Base-by-base conservation (phyloP, 1,140 invertebrate genomes). In the Elysia chlorotica region DNA sequence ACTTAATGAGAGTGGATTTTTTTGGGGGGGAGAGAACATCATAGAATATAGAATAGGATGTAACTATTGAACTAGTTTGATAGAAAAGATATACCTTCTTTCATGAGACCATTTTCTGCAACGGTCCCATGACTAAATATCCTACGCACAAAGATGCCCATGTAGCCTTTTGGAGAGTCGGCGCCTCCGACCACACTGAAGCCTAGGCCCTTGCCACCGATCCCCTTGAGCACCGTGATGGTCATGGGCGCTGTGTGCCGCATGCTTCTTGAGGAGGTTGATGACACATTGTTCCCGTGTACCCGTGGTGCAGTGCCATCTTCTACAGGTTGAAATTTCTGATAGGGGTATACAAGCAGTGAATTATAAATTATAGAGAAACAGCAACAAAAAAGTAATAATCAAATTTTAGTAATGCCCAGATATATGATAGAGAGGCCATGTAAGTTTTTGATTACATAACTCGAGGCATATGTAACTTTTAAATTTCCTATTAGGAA, bases 131-230 rank as follows among this genome's bases (percentile, higher is more conserved):
- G 92, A 1, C 94, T 92, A 85, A 95, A 95, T 14, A 97, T 92
- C 0, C 94, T 95, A 87, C 96, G 95, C 0, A 97, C 93, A 87
- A 94, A 96, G 79, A 96, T 96, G n/a, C 95, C 95, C 91, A 96
- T 93, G 78, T 92, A 92, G 2, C 95, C 95, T 82, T 93, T 93
- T 1, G 95, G 93, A 37, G 94, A 95, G 84, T 96, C 95, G 10
- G 90, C 92, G 53, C 95, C 95, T 33, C 95, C 95, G 30, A 96
- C 95, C 79, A 96, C 95, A 85, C 94, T 96, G 83, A 97, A 96
- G 0, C 95, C 95, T 30, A 97, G 89, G 69, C 93, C 94, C 83
- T 95, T 95, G 66, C 93, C 91, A 2, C 93, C 93, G 14, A 91
- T 91, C 25, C 94, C 94, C 87, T 96, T 96, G 82, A 92, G 91